These are phyloP conservation scores for Neria commutata DNA, from an alignment of 2,888 invertebrate species.

Conservation along the genomic window DNA sequence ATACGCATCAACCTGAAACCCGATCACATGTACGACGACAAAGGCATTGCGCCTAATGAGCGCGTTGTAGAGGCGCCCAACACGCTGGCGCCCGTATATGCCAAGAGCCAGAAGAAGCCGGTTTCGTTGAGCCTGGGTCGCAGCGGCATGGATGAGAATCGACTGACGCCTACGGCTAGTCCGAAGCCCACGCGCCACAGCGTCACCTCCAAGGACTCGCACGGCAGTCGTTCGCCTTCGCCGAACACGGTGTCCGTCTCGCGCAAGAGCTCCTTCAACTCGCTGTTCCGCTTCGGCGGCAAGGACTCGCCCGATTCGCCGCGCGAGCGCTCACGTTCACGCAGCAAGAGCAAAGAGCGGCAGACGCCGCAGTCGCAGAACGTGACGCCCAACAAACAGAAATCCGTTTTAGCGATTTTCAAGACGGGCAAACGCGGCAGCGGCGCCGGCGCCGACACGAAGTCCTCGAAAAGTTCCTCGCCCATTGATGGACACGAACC, in stretches of 20 bases:
- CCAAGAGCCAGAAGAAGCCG: conserved; percentile 64
- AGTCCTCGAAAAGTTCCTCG: conserved; percentile 63
- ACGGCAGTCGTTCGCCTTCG: conserved; percentile 69
- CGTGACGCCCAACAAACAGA: conserved; percentile 69
- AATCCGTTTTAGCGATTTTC: conserved; percentile 73
- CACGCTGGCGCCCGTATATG: conserved; percentile 45
- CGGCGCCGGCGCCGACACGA: conserved; percentile 45
- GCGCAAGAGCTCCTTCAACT: conserved; percentile 81
- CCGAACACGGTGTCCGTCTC: conserved; percentile 71
- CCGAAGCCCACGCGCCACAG: conserved; percentile 62
- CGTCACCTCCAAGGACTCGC: conserved; percentile 39
- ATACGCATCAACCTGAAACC: conserved; percentile 76
- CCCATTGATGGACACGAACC: conserved; percentile 47
- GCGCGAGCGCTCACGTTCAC: conserved; percentile 61
- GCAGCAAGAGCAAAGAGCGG: conserved; percentile 73
- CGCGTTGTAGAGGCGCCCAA: conserved; percentile 55
- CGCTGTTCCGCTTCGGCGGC: conserved; percentile 69
- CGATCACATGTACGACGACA: conserved; percentile 72
- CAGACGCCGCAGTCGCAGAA: conserved; percentile 61
- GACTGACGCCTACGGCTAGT: conserved; percentile 63
- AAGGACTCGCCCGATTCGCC: conserved; percentile 65
- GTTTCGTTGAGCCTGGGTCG: conserved; percentile 66
- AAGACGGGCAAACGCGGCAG: conserved; percentile 65
- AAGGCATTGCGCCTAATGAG: conserved; percentile 63
- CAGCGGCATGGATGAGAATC: conserved; percentile 57